Percentiles rank a stretch among this genome's conserved stretches.
Conservation (phyloP, 2,888 invertebrate genomes). For the Chirona hameri region DNA sequence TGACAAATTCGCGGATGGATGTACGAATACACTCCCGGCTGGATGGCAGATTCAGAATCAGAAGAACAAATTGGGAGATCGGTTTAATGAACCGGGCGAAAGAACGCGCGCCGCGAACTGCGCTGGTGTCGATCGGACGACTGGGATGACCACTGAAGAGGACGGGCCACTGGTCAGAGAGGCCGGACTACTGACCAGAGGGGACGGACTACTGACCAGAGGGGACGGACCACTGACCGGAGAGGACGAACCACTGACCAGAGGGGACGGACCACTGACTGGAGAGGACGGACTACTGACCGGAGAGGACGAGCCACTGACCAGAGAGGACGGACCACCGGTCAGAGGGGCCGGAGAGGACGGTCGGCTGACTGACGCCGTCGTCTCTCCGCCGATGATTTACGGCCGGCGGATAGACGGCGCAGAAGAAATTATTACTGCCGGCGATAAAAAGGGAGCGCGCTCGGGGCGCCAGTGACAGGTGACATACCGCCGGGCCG, state of each 20-base stretch:
- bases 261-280: background rate
- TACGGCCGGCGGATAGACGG: background rate
- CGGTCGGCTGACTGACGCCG: background rate
- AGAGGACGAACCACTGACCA: background rate
- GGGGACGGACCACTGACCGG: background rate
- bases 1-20: too few relatives aligned
- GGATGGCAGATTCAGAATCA: too few relatives aligned
- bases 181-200: background rate
- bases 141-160: background rate
- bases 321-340: too few relatives aligned
- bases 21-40: too few relatives aligned
- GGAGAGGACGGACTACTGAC: background rate
- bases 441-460: background rate
- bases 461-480: background rate
- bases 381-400: background rate
- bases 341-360: too few relatives aligned
- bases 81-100: too few relatives aligned
- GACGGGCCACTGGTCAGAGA: background rate
- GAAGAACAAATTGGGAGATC: too few relatives aligned
- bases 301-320: too few relatives aligned
- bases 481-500: constrained; percentile 11
- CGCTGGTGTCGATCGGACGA: too few relatives aligned
- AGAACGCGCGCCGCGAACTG: background rate
- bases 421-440: constrained; percentile 13
- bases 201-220: background rate